phyloP scores from a whole-genome alignment of 2,888 invertebrate species.

The Thereva unica region DNA sequence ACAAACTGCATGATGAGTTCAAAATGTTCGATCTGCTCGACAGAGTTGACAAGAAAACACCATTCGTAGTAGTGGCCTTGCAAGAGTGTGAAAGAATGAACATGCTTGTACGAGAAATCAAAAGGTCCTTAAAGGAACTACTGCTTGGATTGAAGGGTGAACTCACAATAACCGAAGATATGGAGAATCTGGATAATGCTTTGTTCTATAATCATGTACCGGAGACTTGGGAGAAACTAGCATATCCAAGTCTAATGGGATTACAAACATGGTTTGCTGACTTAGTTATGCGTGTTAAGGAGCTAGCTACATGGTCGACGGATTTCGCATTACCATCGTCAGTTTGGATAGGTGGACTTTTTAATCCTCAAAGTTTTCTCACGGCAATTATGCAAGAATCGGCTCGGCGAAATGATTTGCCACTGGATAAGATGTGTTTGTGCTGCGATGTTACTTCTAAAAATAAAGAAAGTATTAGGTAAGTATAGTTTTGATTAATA shows the following conservation, averaged over 20 bases:
- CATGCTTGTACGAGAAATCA: conserved; percentile 78
- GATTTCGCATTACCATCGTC: conserved; percentile 81
- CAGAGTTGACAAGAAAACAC: conserved; percentile 87
- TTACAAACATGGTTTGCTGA: conserved; percentile 88
- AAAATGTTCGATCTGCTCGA: conserved; percentile 82
- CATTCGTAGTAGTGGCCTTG: conserved; percentile 88
- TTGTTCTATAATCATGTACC: conserved; percentile 89
- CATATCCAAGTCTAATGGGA: conserved; percentile 86
- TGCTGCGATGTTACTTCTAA: conserved; percentile 95
- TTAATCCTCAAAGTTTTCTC: conserved; percentile 96
- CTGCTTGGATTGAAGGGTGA: conserved; percentile 92
- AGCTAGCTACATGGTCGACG: conserved; percentile 84
- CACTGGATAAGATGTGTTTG: conserved; percentile 93
- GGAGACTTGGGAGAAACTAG: conserved; percentile 78
- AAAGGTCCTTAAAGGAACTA: conserved; percentile 80
- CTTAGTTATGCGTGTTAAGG: conserved; percentile 76
- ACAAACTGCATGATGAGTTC: conserved; percentile 89
- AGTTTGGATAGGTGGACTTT: conserved; percentile 94
- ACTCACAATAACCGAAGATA: conserved; percentile 90
- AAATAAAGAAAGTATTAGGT: conserved; percentile 81
- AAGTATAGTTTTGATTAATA: conserved; percentile 47
- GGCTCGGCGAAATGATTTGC: conserved; percentile 93
- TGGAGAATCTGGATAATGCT: conserved; percentile 85
- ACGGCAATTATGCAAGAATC: conserved; percentile 98
- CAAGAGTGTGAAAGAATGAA: conserved; percentile 98